Evolutionary conservation across 1,140 invertebrate genomes (phyloP).

Genomic region (Zaprionus kolodkinae): DNA sequence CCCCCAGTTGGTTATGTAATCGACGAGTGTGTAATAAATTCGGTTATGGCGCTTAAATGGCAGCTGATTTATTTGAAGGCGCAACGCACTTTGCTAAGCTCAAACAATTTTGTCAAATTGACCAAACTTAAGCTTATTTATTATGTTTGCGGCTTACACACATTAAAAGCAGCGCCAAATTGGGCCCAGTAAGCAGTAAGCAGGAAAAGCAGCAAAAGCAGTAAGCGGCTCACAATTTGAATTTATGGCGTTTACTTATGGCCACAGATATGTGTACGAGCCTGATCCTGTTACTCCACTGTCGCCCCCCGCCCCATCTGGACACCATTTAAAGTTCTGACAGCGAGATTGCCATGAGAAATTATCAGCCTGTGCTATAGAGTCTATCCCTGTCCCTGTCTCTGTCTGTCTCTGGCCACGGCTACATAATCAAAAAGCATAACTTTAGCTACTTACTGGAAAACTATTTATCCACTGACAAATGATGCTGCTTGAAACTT

Average conservation of each 20-base stretch:
- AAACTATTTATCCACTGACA: slow-evolving; percentile 83
- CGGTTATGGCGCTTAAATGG: slow-evolving; percentile 78
- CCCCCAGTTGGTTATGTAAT: not conserved
- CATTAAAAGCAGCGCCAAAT: slow-evolving; percentile 70
- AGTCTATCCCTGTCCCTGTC: not conserved
- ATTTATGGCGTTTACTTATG: slow-evolving; percentile 61
- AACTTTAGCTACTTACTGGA: slow-evolving; percentile 78
- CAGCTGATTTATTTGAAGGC: slow-evolving; percentile 74
- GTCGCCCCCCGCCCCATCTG: not conserved
- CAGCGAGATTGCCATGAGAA: slow-evolving; percentile 67
- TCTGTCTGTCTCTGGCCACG: not conserved
- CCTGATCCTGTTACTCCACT: not conserved
- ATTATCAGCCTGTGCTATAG: slow-evolving; percentile 54
- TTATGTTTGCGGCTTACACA: slow-evolving; percentile 81
- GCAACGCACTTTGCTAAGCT: slow-evolving; percentile 63
- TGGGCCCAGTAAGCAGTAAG: slow-evolving; percentile 28
- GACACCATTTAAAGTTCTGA: slow-evolving; percentile 62
- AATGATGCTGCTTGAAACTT: slow-evolving; percentile 79
- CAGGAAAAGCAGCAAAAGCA: not conserved
- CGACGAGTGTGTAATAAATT: slow-evolving; percentile 68
- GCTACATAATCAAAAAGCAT: slow-evolving; percentile 79
- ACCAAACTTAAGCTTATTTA: slow-evolving; percentile 83
- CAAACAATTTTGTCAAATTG: slow-evolving; percentile 82
- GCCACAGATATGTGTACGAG: slow-evolving; percentile 18
- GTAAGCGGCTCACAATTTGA: slow-evolving; percentile 69